Conservation (phyloP, 2,113 vertebrate genomes). For the Hiodon tergisus region DNA sequence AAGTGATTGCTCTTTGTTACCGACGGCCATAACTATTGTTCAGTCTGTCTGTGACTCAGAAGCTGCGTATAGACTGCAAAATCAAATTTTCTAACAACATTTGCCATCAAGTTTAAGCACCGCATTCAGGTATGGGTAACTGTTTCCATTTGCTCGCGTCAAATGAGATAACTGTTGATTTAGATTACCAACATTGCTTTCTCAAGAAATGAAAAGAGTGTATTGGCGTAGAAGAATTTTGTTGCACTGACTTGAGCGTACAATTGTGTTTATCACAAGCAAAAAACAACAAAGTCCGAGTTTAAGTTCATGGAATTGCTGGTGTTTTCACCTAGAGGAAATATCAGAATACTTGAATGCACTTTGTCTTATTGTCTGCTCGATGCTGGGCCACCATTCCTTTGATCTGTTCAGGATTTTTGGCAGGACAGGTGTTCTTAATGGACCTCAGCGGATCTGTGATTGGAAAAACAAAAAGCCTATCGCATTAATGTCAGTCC, state of each 20-base stretch:
- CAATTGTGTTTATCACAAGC: background rate
- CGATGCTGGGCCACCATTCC: too few relatives aligned
- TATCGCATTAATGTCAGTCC: background rate
- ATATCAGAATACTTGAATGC: too few relatives aligned
- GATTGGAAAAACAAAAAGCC: background rate
- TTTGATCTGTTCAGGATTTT: background rate
- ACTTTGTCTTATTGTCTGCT: too few relatives aligned
- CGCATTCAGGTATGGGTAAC: background rate
- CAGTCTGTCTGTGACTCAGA: background rate
- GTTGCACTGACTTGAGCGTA: background rate
- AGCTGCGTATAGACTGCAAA: constrained; percentile 8
- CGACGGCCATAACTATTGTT: background rate
- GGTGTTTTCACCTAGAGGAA: background rate
- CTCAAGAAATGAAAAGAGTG: background rate
- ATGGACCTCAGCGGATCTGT: background rate
- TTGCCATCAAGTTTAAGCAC: background rate
- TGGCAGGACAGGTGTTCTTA: background rate
- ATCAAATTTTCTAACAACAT: constrained; percentile 4
- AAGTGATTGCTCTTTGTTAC: background rate
- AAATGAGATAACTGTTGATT: background rate
- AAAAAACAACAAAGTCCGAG: background rate
- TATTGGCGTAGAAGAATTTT: background rate
- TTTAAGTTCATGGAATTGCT: background rate
- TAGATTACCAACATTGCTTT: constrained; percentile 1
- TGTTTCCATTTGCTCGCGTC: background rate